These are phyloP conservation scores for Girardinus metallicus DNA, from an alignment of 2,797 vertebrate species.

Conservation along the genomic window DNA sequence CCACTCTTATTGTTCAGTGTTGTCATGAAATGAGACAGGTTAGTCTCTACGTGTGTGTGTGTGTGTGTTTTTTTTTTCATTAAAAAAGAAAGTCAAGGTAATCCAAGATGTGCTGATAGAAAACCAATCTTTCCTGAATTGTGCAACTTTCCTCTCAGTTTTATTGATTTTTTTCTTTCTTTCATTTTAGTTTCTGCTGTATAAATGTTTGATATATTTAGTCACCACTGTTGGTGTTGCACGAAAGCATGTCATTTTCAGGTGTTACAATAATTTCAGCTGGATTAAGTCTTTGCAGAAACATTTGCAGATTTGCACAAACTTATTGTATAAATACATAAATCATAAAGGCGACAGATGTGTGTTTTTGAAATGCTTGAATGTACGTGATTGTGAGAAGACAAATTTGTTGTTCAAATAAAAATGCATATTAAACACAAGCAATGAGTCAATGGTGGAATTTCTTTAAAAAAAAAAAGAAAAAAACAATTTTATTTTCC, in stretches of 20 bases:
- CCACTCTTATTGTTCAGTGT: slow-evolving; percentile 4
- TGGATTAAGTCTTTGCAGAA: slow-evolving; percentile 32
- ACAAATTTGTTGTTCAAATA: slow-evolving; percentile 60
- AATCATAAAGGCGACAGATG: slow-evolving; percentile 37
- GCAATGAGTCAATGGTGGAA: slow-evolving; percentile 6
- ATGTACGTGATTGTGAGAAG: slow-evolving; percentile 26
- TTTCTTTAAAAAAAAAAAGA: not conserved
- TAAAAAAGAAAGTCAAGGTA: slow-evolving; percentile 17
- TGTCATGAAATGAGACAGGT: slow-evolving; percentile 29
- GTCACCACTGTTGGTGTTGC: slow-evolving; percentile 38
- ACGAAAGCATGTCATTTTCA: slow-evolving; percentile 25
- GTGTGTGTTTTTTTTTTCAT: slow-evolving; percentile 13
- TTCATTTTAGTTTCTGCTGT: slow-evolving; percentile 45
- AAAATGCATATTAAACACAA: slow-evolving; percentile 58
- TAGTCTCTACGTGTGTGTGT: slow-evolving; percentile 24
- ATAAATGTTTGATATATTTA: slow-evolving; percentile 53
- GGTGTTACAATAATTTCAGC: slow-evolving; percentile 24
- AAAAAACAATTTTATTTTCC: not conserved
- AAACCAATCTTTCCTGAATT: slow-evolving; percentile 48
- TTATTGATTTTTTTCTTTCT: slow-evolving; percentile 46
- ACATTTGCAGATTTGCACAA: slow-evolving; percentile 61
- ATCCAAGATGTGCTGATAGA: slow-evolving; percentile 22
- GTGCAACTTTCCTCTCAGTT: slow-evolving; percentile 56
- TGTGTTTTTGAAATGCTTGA: slow-evolving; percentile 27
- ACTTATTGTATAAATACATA: slow-evolving; percentile 14